Conservation (phyloP, 2,113 vertebrate genomes). For the Burhinus oedicnemus region DNA sequence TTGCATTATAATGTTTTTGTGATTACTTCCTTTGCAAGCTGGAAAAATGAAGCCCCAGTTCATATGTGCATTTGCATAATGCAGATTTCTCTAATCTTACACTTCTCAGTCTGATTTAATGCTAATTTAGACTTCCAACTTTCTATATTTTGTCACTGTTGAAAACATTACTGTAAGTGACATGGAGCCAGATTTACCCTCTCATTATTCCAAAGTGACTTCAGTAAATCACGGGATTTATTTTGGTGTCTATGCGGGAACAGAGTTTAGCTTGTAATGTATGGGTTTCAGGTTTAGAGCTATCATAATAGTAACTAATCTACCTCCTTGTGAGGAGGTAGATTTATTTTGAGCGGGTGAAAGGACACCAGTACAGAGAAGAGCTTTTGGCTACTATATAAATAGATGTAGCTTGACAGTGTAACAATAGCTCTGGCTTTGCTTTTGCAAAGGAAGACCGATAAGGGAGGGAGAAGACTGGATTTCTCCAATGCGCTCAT, state of each 20-base stretch:
- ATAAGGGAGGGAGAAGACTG: background rate
- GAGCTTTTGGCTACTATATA: background rate
- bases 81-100: background rate
- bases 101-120: background rate
- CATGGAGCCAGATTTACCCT: background rate
- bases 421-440: background rate
- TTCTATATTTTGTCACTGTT: background rate
- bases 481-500: background rate
- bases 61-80: background rate
- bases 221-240: slow-evolving; percentile 28
- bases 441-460: background rate
- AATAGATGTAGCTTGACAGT: background rate
- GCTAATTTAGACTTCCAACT: background rate
- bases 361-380: background rate
- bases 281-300: slow-evolving; percentile 14
- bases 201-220: background rate
- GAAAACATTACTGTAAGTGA: background rate
- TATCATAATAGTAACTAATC: slow-evolving; percentile 20
- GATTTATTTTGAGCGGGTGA: background rate
- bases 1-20: background rate
- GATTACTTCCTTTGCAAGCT: background rate
- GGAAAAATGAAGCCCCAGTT: background rate
- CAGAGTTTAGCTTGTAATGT: background rate
- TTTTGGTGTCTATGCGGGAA: background rate
- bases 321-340: background rate